Conservation (phyloP, 2,888 invertebrate genomes). For the Melanargia galathea region DNA sequence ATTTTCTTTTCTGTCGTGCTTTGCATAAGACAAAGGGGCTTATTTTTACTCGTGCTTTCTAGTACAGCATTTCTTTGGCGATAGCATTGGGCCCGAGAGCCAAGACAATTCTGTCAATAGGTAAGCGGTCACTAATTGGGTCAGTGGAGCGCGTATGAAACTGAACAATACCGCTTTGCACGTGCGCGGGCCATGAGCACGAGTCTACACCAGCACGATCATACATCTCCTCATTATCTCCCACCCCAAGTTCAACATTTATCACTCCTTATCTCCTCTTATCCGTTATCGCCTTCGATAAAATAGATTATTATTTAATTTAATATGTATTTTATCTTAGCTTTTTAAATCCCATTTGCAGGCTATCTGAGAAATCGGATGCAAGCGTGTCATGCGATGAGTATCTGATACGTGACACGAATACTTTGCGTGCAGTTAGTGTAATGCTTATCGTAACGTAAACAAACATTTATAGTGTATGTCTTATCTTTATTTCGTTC, state of each 20-base stretch:
- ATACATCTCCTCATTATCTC: slow-evolving; percentile 2
- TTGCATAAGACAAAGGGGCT: neutral
- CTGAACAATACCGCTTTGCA: slow-evolving; percentile 62
- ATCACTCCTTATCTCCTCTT: neutral
- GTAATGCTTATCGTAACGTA: slow-evolving; percentile 57
- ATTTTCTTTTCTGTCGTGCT: neutral
- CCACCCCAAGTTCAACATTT: slow-evolving; percentile 13
- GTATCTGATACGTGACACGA: slow-evolving; percentile 48
- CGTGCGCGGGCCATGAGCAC: slow-evolving; percentile 50
- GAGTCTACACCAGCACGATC: neutral
- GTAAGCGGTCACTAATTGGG: slow-evolving; percentile 71
- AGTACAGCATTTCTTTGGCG: slow-evolving; percentile 54
- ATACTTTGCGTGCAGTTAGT: slow-evolving; percentile 54
- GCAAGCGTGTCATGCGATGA: slow-evolving; percentile 41
- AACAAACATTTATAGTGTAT: slow-evolving; percentile 42
- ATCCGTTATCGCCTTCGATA: slow-evolving; percentile 33
- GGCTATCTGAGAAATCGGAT: slow-evolving; percentile 44
- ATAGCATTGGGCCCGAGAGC: slow-evolving; percentile 60
- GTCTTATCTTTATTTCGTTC: neutral
- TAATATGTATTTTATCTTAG: slow-evolving; percentile 30
- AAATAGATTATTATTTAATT: slow-evolving; percentile 19
- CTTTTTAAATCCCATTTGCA: slow-evolving; percentile 17
- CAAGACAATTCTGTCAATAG: slow-evolving; percentile 77
- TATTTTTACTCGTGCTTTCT: slow-evolving; percentile 38
- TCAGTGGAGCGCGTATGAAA: slow-evolving; percentile 71